Percentiles rank a stretch among this genome's conserved stretches.
These are phyloP conservation scores for Anolis apletophallus DNA, from an alignment of 2,797 vertebrate genomes.

Conservation along the genomic window DNA sequence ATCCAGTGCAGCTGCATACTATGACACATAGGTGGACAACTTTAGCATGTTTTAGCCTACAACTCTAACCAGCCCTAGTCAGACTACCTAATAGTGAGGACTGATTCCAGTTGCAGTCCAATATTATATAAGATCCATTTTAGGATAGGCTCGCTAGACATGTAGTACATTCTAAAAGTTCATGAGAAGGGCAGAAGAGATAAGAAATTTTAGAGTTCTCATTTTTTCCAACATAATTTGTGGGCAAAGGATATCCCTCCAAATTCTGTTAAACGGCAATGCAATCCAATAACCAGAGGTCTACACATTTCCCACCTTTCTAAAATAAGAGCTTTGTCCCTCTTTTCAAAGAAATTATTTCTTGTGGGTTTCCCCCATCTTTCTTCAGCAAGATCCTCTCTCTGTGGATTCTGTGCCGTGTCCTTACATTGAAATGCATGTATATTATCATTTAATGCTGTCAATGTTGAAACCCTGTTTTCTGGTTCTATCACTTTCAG, in stretches of 20 bases:
- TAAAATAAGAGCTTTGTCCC: conserved; percentile 34
- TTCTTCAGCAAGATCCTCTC: neutral
- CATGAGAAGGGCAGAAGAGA: neutral
- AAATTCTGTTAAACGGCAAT: neutral
- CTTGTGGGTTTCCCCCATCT: neutral
- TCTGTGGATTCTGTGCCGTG: neutral
- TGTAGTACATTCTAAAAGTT: neutral
- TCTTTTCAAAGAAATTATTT: conserved; percentile 28
- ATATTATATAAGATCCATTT: neutral
- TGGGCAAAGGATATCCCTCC: neutral
- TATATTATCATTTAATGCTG: neutral
- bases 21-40: no score
- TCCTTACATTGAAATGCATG: neutral
- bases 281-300: neutral
- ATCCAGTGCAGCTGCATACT: neutral
- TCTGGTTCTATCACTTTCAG: neutral
- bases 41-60: neutral
- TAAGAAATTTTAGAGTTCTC: neutral
- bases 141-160: neutral
- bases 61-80: no score
- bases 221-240: neutral
- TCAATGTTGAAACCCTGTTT: neutral
- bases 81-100: no score
- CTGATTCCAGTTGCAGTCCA: no score
- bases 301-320: neutral